Evolutionary conservation across 2,888 invertebrate genomes (phyloP).

Genomic region (Tenthredo notha): DNA sequence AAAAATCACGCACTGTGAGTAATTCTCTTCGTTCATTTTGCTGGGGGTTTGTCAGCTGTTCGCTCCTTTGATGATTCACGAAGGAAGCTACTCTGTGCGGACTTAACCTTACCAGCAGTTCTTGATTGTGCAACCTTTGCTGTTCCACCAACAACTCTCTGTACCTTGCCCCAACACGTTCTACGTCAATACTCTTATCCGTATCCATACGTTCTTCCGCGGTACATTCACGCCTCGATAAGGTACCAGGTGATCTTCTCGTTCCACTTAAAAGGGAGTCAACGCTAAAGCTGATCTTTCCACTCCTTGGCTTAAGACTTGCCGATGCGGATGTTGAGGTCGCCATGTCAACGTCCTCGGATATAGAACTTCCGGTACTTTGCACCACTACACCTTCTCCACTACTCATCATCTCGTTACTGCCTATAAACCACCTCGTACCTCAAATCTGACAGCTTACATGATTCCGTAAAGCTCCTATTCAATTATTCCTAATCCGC

Average conservation of each 20-base stretch:
- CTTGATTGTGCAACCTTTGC: conserved; percentile 72
- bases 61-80: conserved; percentile 63
- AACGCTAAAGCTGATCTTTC: conserved; percentile 88
- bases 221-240: conserved; percentile 42
- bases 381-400: conserved; percentile 46
- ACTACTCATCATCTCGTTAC: conserved; percentile 37
- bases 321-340: conserved; percentile 73
- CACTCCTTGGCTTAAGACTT: conserved; percentile 72
- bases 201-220: conserved; percentile 53
- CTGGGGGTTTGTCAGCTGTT: conserved; percentile 59
- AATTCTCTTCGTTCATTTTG: conserved; percentile 66
- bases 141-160: conserved; percentile 73
- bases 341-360: conserved; percentile 72
- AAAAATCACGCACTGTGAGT: conserved; percentile 74
- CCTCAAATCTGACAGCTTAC: conserved; percentile 27
- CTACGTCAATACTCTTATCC: conserved; percentile 71
- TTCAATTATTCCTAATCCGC: background rate
- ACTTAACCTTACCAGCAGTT: conserved; percentile 72
- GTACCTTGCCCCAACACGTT: conserved; percentile 66
- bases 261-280: conserved; percentile 82
- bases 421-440: conserved; percentile 27
- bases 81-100: conserved; percentile 69
- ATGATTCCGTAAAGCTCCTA: background rate
- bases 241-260: conserved; percentile 62
- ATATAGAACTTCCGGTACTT: conserved; percentile 60